Evolutionary conservation across 1,140 invertebrate genomes (phyloP).

Genomic region (Lysiphlebus fabarum): DNA sequence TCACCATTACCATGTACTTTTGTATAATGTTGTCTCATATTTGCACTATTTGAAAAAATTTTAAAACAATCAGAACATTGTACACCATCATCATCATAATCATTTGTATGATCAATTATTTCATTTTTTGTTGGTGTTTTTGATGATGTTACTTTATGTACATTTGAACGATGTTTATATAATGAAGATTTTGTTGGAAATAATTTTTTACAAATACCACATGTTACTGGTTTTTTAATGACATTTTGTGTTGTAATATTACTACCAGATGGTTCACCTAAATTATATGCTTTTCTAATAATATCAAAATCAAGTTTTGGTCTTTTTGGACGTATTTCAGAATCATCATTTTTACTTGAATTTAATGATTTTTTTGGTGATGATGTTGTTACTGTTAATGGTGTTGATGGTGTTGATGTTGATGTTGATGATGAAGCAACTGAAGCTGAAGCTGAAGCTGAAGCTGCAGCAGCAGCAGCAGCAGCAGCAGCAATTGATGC

Average conservation of each 20-base stretch:
- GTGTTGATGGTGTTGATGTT: conserved; percentile 4
- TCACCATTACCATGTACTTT: conserved; percentile 24
- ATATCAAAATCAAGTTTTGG: conserved; percentile 24
- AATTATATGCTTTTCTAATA: conserved; percentile 19
- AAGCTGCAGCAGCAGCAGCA: not conserved
- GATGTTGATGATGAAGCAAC: not conserved
- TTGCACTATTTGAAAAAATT: conserved; percentile 54
- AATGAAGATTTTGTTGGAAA: conserved; percentile 46
- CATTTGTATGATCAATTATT: not conserved
- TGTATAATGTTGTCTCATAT: conserved; percentile 58
- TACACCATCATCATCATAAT: conserved; percentile 46
- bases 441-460: not conserved
- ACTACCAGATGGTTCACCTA: conserved; percentile 13
- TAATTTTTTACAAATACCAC: conserved; percentile 42
- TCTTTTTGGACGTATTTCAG: conserved; percentile 8
- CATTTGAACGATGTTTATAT: conserved; percentile 45
- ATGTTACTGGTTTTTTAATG: conserved; percentile 41
- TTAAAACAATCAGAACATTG: conserved; percentile 60
- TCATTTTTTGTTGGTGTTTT: conserved; percentile 6
- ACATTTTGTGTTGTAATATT: conserved; percentile 1
- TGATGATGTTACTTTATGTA: conserved; percentile 32
- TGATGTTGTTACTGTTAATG: not conserved
- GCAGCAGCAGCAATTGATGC: conserved; percentile 1
- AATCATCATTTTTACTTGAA: not conserved
- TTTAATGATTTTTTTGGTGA: not conserved